These are phyloP conservation scores for Campopleginae sp. DNA, from an alignment of 2,888 invertebrate species.

Conservation along the genomic window DNA sequence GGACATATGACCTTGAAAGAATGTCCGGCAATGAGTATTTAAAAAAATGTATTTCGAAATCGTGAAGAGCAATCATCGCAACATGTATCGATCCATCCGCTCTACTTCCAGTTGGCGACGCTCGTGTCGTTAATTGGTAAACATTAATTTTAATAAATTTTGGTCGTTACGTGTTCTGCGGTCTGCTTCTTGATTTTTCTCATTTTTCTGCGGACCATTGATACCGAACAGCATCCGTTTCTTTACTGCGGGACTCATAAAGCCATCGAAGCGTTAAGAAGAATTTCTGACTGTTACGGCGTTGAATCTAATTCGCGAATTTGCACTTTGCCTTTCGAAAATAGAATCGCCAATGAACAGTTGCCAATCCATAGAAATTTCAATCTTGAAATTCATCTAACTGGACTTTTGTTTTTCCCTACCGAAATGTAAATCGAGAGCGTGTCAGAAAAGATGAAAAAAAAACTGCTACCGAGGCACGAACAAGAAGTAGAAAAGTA, in stretches of 20 bases:
- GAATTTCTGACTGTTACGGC: conserved; percentile 35
- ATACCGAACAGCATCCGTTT: conserved; percentile 40
- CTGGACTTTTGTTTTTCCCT: not conserved
- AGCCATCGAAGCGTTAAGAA: conserved; percentile 52
- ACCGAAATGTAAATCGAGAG: conserved; percentile 9
- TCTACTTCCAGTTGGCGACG: conserved; percentile 36
- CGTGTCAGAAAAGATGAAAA: conserved; percentile 4
- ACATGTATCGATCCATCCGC: no score
- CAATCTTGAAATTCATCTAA: not conserved
- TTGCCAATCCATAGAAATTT: not conserved
- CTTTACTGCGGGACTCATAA: conserved; percentile 34
- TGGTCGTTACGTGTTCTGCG: conserved; percentile 35
- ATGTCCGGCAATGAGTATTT: no score
- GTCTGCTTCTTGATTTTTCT: not conserved
- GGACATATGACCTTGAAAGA: not conserved
- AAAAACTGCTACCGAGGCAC: not conserved
- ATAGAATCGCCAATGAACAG: not conserved
- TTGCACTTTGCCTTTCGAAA: conserved; percentile 3
- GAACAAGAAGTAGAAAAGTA: conserved; percentile 5
- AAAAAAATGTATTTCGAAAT: no score
- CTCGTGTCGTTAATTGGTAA: not conserved
- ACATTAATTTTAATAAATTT: conserved; percentile 42
- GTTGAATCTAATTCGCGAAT: conserved; percentile 54
- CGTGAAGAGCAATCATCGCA: no score
- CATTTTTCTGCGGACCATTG: not conserved